Conservation (phyloP, 2,797 vertebrate genomes). For the Aselliscus stoliczkanus region DNA sequence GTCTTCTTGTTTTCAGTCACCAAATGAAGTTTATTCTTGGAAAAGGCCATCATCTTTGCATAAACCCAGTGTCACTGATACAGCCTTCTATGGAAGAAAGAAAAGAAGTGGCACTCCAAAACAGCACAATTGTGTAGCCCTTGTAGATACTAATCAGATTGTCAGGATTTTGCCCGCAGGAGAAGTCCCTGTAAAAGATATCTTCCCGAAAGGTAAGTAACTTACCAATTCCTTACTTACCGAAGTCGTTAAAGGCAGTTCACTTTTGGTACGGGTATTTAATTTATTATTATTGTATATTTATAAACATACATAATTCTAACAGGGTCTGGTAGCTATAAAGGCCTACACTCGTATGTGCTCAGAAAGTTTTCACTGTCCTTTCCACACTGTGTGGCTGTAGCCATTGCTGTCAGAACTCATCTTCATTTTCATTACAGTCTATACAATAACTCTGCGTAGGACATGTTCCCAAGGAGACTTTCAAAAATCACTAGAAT, state of each 20-base stretch:
- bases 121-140: conserved; percentile 88
- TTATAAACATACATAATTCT: not conserved
- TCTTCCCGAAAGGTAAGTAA: conserved; percentile 93
- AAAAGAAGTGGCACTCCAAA: conserved; percentile 80
- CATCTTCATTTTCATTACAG: not conserved
- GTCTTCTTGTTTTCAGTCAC: conserved; percentile 85
- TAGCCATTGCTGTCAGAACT: not conserved
- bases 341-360: not conserved
- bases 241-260: not conserved
- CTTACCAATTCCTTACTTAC: not conserved
- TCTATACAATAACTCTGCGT: not conserved
- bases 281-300: not conserved
- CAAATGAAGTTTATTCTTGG: conserved; percentile 95
- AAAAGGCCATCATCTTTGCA: conserved; percentile 85
- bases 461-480: not conserved
- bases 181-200: conserved; percentile 91
- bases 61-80: conserved; percentile 72
- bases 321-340: not conserved
- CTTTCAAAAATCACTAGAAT: not conserved
- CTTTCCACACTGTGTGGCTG: not conserved
- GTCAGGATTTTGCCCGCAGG: conserved; percentile 89
- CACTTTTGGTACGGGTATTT: not conserved
- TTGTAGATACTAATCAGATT: conserved; percentile 91
- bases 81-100: conserved; percentile 83
- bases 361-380: not conserved